Conservation (phyloP, 2,888 invertebrate species). For the Hartigia nigra region DNA sequence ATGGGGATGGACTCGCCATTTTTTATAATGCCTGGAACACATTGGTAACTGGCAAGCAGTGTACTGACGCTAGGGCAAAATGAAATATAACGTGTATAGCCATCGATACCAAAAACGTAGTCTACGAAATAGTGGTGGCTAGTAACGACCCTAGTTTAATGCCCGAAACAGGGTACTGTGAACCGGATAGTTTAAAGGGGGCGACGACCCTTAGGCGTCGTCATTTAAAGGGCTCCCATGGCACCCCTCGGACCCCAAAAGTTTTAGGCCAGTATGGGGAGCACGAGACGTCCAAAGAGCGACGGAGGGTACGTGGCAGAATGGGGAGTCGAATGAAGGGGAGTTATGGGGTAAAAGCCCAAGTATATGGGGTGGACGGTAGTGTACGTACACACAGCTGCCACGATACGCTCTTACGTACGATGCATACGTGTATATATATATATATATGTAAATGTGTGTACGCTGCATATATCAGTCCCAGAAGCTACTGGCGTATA, state of each 20-base stretch:
- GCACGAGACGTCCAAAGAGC: slow-evolving; percentile 24
- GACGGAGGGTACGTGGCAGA: slow-evolving; percentile 18
- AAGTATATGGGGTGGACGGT: background rate
- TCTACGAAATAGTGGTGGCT: background rate
- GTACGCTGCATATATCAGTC: slow-evolving; percentile 26
- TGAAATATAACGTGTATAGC: background rate
- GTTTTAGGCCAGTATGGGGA: background rate
- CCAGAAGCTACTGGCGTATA: slow-evolving; percentile 15
- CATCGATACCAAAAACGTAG: background rate
- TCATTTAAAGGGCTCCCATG: slow-evolving; percentile 69
- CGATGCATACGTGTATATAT: slow-evolving; percentile 11
- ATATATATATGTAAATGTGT: slow-evolving; percentile 21
- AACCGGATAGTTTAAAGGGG: slow-evolving; percentile 51
- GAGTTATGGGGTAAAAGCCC: slow-evolving; percentile 1
- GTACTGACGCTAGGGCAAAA: background rate
- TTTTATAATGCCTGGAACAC: background rate
- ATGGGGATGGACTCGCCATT: background rate
- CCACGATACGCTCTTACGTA: slow-evolving; percentile 28
- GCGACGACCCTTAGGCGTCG: slow-evolving; percentile 52
- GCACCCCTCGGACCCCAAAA: slow-evolving; percentile 65
- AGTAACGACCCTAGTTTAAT: background rate
- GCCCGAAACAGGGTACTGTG: background rate
- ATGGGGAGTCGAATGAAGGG: background rate
- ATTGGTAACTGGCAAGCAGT: background rate
- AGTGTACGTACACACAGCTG: slow-evolving; percentile 40